These are phyloP conservation scores for Drosophila miranda DNA, from an alignment of 1,140 invertebrate genomes.

Conservation along the genomic window DNA sequence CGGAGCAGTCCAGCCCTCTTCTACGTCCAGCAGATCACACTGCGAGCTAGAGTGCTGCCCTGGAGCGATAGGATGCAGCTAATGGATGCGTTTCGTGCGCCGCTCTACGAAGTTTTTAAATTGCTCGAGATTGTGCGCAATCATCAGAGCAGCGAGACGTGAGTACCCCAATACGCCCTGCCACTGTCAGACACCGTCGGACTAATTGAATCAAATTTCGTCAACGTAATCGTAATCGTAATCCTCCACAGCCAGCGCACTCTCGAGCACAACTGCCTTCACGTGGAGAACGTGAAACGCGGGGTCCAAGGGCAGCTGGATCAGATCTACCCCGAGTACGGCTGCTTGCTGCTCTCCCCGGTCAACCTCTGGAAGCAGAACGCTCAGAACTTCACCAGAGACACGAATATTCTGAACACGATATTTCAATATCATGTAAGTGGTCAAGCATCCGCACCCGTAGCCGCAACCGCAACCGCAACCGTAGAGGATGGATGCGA, in stretches of 20 bases:
- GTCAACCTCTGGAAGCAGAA: conserved; percentile 96
- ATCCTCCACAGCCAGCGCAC: conserved; percentile 84
- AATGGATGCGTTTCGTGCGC: conserved; percentile 94
- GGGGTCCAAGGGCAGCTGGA: conserved; percentile 82
- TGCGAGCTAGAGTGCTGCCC: conserved; percentile 89
- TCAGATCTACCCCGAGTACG: conserved; percentile 92
- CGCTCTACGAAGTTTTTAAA: conserved; percentile 93
- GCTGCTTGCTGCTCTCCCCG: conserved; percentile 95
- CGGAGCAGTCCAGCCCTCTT: conserved; percentile 85
- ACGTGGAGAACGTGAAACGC: conserved; percentile 91
- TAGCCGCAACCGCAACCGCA: neutral
- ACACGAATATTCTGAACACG: conserved; percentile 90
- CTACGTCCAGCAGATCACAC: conserved; percentile 92
- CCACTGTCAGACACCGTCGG: conserved; percentile 29
- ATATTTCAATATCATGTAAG: conserved; percentile 92
- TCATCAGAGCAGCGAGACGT: conserved; percentile 91
- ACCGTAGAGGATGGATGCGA: neutral
- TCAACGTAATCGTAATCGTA: conserved; percentile 44
- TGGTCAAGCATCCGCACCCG: conserved; percentile 8
- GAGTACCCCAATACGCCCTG: conserved; percentile 53
- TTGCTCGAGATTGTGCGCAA: conserved; percentile 92
- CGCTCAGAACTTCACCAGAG: conserved; percentile 88
- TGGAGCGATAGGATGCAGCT: conserved; percentile 91
- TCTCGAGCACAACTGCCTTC: conserved; percentile 92
- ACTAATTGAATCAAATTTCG: conserved; percentile 54